Evolutionary conservation across 2,888 invertebrate species (phyloP), one percentile per base, ranked within the genome.

Genomic region (Dynastes grantii): DNA sequence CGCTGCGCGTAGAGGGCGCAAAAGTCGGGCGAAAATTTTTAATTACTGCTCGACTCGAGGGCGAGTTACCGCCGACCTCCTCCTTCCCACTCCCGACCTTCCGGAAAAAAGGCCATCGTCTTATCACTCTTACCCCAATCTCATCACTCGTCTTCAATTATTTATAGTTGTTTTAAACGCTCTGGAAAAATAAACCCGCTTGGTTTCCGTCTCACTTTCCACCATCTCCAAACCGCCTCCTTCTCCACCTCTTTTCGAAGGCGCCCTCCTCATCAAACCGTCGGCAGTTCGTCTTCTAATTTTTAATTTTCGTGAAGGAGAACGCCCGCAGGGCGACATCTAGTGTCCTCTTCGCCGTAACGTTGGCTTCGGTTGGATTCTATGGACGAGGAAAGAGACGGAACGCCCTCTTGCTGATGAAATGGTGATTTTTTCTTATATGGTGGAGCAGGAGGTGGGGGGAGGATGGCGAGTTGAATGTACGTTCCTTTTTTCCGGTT

Each of bases 121-220:
- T 86, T 85, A 85, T 85, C 84, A 83, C 83, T 83, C 84, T 73
- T 40, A 73, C 73, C 73, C 82, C 84, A 86, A 86, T 85, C 85
- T 85, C 85, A 86, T 86, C 86, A 85, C 85, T 83, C 85, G 86
- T 85, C 86, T 86, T 87, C 86, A 87, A 87, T 88, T 87, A 88
- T 88, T 88, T 88, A 88, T 87, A 87, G 87, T 87, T 87, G 85
- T 86, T 86, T 85, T 85, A 86, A 85, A 83, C 84, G 85, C 81
- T 81, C 85, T 84, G 83, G 84, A 84, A 85, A 86, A 85, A 73
- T 73, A 73, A 40, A 73, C 73, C 58, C 58, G 73, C 73, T 45
- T 45, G 37, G 76, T 65, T 51, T 65, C 76, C 63, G 64, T 16
- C 63, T 8, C 32, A 13, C 53, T 45, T 55, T 37, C 27, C 55